phyloP scores from a whole-genome alignment of 2,888 invertebrate genomes.

The Dolomedes plantarius region DNA sequence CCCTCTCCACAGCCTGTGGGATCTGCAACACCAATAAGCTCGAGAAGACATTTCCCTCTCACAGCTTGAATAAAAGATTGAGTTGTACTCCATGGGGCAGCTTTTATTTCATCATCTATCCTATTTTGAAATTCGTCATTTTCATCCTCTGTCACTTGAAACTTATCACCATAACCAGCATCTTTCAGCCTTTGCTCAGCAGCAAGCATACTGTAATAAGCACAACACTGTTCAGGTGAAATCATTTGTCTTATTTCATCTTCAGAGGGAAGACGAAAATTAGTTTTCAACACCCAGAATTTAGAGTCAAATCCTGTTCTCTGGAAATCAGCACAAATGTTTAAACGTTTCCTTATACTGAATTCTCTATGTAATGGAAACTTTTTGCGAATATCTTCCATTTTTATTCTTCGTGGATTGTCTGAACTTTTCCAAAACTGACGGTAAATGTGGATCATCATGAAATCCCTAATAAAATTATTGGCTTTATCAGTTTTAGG shows the following conservation, averaged over 20 bases:
- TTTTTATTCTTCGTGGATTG: conserved; percentile 92
- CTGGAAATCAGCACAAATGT: conserved; percentile 98
- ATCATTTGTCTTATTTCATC: conserved; percentile 99
- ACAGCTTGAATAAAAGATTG: conserved; percentile 79
- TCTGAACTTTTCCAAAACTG: conserved; percentile 97
- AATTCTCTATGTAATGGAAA: conserved; percentile 99
- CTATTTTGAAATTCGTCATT: conserved; percentile 93
- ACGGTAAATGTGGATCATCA: conserved; percentile 98
- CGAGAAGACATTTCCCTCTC: conserved; percentile 79
- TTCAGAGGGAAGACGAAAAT: conserved; percentile 95
- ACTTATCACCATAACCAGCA: conserved; percentile 94
- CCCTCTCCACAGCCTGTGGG: conserved; percentile 80
- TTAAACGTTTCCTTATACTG: conserved; percentile 95
- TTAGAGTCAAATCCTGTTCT: conserved; percentile 90
- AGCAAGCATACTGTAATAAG: conserved; percentile 98
- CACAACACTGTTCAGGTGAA: conserved; percentile 98
- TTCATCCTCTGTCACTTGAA: conserved; percentile 95
- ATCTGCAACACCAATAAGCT: conserved; percentile 79
- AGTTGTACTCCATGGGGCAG: conserved; percentile 80
- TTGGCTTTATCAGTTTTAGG: conserved; percentile 99
- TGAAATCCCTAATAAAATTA: conserved; percentile 96
- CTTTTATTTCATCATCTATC: conserved; percentile 93
- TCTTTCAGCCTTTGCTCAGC: conserved; percentile 95
- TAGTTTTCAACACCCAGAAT: conserved; percentile 96
- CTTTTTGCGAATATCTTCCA: conserved; percentile 98